Evolutionary conservation across 2,888 invertebrate species (phyloP).

Genomic region (Oxyteleia sp.): DNA sequence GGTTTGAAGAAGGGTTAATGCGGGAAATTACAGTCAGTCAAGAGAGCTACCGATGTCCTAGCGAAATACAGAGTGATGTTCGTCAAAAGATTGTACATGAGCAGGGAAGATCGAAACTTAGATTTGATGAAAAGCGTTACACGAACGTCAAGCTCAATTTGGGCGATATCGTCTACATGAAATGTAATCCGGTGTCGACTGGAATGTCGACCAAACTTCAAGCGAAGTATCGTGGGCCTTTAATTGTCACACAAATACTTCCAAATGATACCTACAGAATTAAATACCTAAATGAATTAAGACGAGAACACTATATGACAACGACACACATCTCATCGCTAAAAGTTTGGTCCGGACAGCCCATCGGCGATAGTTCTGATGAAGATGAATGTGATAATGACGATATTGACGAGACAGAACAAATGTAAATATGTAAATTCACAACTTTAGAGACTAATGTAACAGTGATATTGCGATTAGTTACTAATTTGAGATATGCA

Average conservation of each 20-base stretch:
- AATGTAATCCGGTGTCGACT: neutral
- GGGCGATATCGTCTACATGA: constrained; percentile 15
- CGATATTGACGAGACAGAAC: too few species aligned
- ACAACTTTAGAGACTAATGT: too few species aligned
- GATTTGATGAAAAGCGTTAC: too few species aligned
- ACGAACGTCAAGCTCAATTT: neutral
- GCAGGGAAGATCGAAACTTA: too few species aligned
- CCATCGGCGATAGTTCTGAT: too few species aligned
- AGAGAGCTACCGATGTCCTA: too few species aligned
- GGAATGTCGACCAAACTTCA: constrained; percentile 6
- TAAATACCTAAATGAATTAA: constrained; percentile 24
- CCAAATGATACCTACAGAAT: neutral
- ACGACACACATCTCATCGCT: constrained; percentile 20
- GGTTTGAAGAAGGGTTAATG: neutral
- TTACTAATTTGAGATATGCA: too few species aligned
- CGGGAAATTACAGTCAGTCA: too few species aligned
- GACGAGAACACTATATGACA: constrained; percentile 9
- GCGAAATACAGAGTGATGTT: neutral
- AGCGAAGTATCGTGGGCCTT: constrained; percentile 1
- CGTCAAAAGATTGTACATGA: too few species aligned
- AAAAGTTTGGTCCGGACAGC: neutral
- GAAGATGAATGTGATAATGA: too few species aligned
- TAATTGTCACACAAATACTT: neutral
- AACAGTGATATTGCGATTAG: too few species aligned
- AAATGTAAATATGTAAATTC: too few species aligned